Conservation (phyloP, 2,888 invertebrate species). For the Pseudococcus jackbeardsleyi region DNA sequence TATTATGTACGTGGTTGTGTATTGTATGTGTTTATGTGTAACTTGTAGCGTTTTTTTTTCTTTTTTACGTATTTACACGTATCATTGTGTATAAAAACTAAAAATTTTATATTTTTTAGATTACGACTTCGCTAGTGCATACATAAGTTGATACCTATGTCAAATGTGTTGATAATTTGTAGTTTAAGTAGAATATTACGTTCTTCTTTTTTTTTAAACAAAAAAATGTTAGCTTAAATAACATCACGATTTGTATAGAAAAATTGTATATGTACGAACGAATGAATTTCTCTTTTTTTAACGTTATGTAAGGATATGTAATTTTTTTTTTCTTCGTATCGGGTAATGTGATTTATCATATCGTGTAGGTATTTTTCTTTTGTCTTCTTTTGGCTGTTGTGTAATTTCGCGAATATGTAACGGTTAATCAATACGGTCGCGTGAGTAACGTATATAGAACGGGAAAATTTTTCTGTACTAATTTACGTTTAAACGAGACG, state of each 20-base stretch:
- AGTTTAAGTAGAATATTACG: slow-evolving; percentile 40
- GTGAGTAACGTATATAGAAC: slow-evolving; percentile 6
- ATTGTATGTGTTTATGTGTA: background rate
- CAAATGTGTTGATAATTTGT: slow-evolving; percentile 38
- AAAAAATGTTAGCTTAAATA: slow-evolving; percentile 37
- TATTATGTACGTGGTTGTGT: background rate
- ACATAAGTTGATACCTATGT: slow-evolving; percentile 44
- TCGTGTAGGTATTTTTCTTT: background rate
- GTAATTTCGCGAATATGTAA: slow-evolving; percentile 25
- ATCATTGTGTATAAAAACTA: slow-evolving; percentile 37
- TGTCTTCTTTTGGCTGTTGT: background rate
- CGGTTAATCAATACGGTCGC: slow-evolving; percentile 28
- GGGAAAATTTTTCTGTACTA: background rate
- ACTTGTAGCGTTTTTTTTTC: slow-evolving; percentile 1
- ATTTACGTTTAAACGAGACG: background rate
- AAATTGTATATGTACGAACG: slow-evolving; percentile 29
- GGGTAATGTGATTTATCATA: slow-evolving; percentile 19
- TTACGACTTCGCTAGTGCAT: background rate
- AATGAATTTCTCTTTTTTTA: slow-evolving; percentile 29
- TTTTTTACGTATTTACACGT: background rate
- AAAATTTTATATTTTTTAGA: slow-evolving; percentile 35
- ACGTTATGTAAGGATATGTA: background rate
- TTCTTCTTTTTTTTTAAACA: slow-evolving; percentile 8
- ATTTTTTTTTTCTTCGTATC: slow-evolving; percentile 11
- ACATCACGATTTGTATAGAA: slow-evolving; percentile 43